phyloP scores from a whole-genome alignment of 2,113 vertebrate genomes.

The Talpa occidentalis region DNA sequence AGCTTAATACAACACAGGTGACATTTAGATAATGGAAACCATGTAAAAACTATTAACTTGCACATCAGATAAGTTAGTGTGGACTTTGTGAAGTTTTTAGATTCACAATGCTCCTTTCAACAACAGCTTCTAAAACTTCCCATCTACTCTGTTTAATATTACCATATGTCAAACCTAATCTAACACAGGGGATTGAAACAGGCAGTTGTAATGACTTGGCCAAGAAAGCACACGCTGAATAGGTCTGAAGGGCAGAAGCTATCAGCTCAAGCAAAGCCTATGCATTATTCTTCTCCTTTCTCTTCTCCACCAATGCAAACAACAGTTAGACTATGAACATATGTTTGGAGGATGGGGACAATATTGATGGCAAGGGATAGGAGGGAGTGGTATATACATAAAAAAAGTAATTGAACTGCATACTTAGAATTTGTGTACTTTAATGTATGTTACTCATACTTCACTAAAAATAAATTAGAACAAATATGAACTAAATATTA shows the following conservation, averaged over 20 bases:
- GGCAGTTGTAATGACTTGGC: not conserved
- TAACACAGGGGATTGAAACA: not conserved
- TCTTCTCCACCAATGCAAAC: not conserved
- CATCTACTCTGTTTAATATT: not conserved
- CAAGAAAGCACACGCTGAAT: not conserved
- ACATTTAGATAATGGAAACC: not conserved
- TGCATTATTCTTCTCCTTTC: not conserved
- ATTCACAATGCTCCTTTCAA: not conserved
- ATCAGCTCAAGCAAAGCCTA: not conserved
- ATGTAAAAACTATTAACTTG: not conserved
- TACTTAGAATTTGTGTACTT: not conserved
- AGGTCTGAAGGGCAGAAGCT: not conserved
- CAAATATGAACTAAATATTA: not conserved
- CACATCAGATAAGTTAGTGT: not conserved
- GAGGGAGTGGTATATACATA: not conserved
- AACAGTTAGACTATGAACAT: not conserved
- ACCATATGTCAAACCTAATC: not conserved
- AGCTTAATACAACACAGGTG: not conserved
- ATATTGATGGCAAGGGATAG: not conserved
- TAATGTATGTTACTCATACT: not conserved
- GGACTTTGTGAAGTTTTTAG: not conserved
- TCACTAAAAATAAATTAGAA: conserved; percentile 38
- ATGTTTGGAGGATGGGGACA: not conserved
- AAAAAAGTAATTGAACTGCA: not conserved
- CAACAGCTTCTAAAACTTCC: not conserved